These are phyloP conservation scores for Urophycis tenuis DNA, from an alignment of 2,797 vertebrate genomes.

Conservation along the genomic window DNA sequence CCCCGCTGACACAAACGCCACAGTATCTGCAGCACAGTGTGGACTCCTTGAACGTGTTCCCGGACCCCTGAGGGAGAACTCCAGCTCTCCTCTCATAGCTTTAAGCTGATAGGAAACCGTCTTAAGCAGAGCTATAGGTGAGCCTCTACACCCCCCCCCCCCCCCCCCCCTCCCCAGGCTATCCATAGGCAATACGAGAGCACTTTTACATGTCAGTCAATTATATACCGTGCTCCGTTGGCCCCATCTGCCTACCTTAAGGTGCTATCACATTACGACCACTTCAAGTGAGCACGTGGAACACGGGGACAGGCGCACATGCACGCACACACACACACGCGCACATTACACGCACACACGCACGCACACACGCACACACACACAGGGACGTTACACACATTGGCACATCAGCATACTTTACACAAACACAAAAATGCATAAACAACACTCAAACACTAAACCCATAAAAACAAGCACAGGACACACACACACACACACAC, in stretches of 20 bases:
- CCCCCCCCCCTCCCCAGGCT: conserved; percentile 45
- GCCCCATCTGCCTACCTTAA: conserved; percentile 51
- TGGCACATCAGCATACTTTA: neutral
- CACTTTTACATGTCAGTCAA: conserved; percentile 55
- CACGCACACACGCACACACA: conserved; percentile 3
- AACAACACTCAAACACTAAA: conserved; percentile 26
- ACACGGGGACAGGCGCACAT: neutral
- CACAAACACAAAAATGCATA: neutral
- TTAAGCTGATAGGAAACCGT: conserved; percentile 25
- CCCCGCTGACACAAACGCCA: neutral
- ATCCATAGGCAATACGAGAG: conserved; percentile 44
- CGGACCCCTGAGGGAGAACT: conserved; percentile 21
- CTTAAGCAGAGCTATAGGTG: conserved; percentile 49
- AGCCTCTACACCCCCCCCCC: too few relatives aligned
- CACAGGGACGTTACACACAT: neutral
- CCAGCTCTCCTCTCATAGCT: conserved; percentile 22
- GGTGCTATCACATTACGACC: conserved; percentile 52
- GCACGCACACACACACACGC: conserved; percentile 28
- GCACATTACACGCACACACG: conserved; percentile 36
- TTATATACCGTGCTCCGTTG: conserved; percentile 53
- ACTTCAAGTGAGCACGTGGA: conserved; percentile 15
- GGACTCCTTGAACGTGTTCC: neutral
- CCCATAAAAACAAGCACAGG: neutral
- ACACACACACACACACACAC: neutral
- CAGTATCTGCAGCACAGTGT: neutral